These are phyloP conservation scores for Solea senegalensis DNA, from an alignment of 2,113 vertebrate species.

Conservation along the genomic window DNA sequence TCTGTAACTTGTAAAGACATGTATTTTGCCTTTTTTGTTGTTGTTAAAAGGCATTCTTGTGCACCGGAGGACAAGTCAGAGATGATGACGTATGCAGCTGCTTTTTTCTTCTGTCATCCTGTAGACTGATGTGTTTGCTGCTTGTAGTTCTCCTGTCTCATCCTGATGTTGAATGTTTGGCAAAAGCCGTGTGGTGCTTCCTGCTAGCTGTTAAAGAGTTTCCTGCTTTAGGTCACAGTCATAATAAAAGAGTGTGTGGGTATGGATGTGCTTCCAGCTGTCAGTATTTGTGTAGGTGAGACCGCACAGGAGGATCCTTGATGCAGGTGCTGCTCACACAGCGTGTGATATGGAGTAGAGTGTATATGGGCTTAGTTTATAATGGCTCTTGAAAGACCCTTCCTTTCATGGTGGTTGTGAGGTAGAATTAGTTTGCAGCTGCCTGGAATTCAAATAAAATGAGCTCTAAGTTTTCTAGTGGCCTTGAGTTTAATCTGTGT, in stretches of 20 bases:
- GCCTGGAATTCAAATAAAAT: constrained; percentile 15
- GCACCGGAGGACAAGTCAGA: constrained; percentile 79
- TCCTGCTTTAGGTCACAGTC: constrained; percentile 44
- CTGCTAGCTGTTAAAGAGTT: constrained; percentile 28
- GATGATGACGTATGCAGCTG: constrained; percentile 56
- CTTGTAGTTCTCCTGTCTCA: constrained; percentile 5
- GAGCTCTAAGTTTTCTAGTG: background rate
- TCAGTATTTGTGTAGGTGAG: constrained; percentile 41
- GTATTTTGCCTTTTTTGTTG: constrained; percentile 8
- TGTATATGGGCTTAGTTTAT: constrained; percentile 38
- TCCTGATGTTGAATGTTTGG: constrained; percentile 12
- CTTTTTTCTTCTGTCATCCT: background rate
- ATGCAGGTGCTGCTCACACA: constrained; percentile 50
- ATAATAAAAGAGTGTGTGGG: constrained; percentile 37
- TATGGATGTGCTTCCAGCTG: constrained; percentile 19
- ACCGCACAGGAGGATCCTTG: constrained; percentile 45
- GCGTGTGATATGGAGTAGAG: constrained; percentile 8
- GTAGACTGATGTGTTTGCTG: constrained; percentile 24
- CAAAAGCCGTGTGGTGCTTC: background rate
- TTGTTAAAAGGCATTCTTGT: constrained; percentile 74
- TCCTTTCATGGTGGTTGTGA: constrained; percentile 30
- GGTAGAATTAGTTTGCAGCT: constrained; percentile 43
- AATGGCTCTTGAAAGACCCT: constrained; percentile 35
- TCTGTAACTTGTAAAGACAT: background rate
- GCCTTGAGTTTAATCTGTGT: constrained; percentile 19